Evolutionary conservation across 2,797 vertebrate species (phyloP).

Genomic region (Chelonia mydas): DNA sequence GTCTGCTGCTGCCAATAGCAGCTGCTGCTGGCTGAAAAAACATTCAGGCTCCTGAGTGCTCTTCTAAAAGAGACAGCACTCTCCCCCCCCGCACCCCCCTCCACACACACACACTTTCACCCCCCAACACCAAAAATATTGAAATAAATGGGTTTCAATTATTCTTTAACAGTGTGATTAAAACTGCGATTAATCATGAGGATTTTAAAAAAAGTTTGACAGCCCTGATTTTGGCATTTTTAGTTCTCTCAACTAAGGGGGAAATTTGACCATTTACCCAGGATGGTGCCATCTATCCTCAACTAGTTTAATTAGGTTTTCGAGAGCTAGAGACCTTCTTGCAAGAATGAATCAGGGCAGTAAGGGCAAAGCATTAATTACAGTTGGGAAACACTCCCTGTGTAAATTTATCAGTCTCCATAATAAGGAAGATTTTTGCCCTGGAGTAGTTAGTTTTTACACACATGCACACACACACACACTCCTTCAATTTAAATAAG

Average conservation of each 20-base stretch:
- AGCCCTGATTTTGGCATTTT: neutral
- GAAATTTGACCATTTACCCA: neutral
- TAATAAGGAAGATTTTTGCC: neutral
- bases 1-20: no score
- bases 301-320: neutral
- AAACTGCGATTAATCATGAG: no score
- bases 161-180: no score
- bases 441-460: neutral
- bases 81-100: no score
- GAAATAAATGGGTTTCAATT: no score
- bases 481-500: neutral
- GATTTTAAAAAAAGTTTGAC: no score
- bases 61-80: no score
- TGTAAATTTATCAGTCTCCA: neutral
- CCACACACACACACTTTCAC: no score
- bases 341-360: neutral
- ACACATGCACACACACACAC: neutral
- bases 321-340: neutral
- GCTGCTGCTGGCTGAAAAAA: no score
- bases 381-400: neutral
- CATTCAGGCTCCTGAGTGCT: no score
- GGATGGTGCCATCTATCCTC: neutral
- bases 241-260: neutral
- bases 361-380: neutral
- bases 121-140: no score